phyloP scores from a whole-genome alignment of 2,888 invertebrate genomes.

The Hydriomena furcata region DNA sequence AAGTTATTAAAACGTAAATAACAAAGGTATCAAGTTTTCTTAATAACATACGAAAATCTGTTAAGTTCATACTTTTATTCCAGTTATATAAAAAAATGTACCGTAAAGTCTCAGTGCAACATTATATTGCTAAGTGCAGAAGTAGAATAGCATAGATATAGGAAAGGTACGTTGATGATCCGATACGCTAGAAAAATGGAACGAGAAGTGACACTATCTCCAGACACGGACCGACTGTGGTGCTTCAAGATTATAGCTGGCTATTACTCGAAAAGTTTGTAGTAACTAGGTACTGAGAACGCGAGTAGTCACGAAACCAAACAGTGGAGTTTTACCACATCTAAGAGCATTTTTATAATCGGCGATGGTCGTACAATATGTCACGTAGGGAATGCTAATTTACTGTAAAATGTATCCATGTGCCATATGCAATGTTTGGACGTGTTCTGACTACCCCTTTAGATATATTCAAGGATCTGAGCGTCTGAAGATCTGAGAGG shows the following conservation, averaged over 20 bases:
- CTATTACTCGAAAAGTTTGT: slow-evolving; percentile 21
- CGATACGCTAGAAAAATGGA: slow-evolving; percentile 28
- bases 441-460: too few relatives aligned
- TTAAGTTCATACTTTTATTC: too few relatives aligned
- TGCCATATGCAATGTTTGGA: too few relatives aligned
- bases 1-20: too few relatives aligned
- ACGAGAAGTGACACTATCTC: slow-evolving; percentile 25
- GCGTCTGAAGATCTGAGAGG: too few relatives aligned
- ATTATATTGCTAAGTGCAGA: neutral
- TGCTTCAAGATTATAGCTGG: slow-evolving; percentile 22
- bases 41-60: too few relatives aligned
- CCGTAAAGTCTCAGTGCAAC: neutral
- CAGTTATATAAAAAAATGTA: slow-evolving; percentile 12
- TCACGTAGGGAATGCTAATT: too few relatives aligned
- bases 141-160: slow-evolving; percentile 1
- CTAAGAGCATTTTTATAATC: too few relatives aligned
- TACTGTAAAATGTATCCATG: too few relatives aligned
- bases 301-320: neutral
- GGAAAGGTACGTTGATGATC: slow-evolving; percentile 15
- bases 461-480: too few relatives aligned
- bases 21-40: too few relatives aligned
- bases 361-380: too few relatives aligned
- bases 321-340: neutral
- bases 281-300: slow-evolving; percentile 4
- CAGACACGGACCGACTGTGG: slow-evolving; percentile 18